Base-by-base conservation (phyloP, 2,888 invertebrate species). In the Lumbricus terrestris region DNA sequence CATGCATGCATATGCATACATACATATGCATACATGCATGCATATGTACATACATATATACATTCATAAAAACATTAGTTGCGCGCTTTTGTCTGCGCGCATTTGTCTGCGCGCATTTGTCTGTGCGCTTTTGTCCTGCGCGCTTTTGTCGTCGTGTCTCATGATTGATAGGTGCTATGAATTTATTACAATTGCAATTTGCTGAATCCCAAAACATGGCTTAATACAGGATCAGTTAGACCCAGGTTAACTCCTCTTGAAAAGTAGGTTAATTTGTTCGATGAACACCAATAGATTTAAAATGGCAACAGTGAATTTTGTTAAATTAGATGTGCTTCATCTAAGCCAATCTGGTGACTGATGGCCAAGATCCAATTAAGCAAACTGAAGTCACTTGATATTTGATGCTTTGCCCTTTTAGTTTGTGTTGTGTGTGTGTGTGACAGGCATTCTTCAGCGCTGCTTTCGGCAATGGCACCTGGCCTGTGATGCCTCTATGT, bases 381-480 rank as follows among this genome's bases (percentile, higher is more conserved):
- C 13, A 69, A 69, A 69, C n/a, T n/a, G n/a, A 69, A 11, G n/a
- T 69, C n/a, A n/a, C 29, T 69, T 69, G 29, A 69, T 29, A 69
- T 69, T 69, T 29, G n/a, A 69, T 69, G 69, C n/a, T 69, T 1
- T 69, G 69, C 29, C 69, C n/a, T n/a, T n/a, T 6, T 69, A 0
- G n/a, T 69, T 69, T 69, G 1, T 40, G 40, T 69, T 6, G 13
- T 85, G 34, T 35, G 85, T 85, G 37, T 35, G 34, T 34, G 15
- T 85, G 20, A 85, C 34, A 85, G 85, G 85, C 85, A 33, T 85
- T 85, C 85, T 85, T 85, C 85, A 85, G 6, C 85, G 18, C 37
- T 85, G 85, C 85, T 85, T 85, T 85, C 34, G 3, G 35, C 34
- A 5, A 8, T 85, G 85, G 85, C 85, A 85, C 37, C 23, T 37